These are phyloP conservation scores for Tenthredo scrophulariae DNA, from an alignment of 2,888 invertebrate genomes.

Conservation along the genomic window DNA sequence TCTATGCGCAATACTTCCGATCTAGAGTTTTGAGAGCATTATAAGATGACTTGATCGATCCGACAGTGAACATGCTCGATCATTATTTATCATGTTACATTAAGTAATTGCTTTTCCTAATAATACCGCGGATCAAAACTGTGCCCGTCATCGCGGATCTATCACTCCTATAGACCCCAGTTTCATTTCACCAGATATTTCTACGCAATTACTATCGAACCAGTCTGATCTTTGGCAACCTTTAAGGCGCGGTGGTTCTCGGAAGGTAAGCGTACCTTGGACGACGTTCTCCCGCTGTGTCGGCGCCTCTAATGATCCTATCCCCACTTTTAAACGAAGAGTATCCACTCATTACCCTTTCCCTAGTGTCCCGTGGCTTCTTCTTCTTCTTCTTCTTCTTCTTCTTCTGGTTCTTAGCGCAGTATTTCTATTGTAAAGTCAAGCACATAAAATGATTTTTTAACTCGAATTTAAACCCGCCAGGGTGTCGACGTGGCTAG, in stretches of 20 bases:
- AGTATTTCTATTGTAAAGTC: constrained; percentile 15
- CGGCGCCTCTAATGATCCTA: constrained; percentile 49
- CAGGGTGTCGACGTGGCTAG: neutral
- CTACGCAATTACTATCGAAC: constrained; percentile 34
- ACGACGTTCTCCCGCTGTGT: constrained; percentile 49
- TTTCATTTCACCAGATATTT: constrained; percentile 28
- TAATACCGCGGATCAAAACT: constrained; percentile 7
- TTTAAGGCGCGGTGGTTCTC: constrained; percentile 27
- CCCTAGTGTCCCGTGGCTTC: constrained; percentile 28
- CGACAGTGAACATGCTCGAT: constrained; percentile 25
- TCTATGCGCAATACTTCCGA: neutral
- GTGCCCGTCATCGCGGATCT: constrained; percentile 20
- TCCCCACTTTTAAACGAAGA: constrained; percentile 37
- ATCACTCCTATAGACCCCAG: constrained; percentile 19
- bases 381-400: neutral
- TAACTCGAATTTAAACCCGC: constrained; percentile 15
- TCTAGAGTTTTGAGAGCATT: neutral
- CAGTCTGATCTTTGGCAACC: constrained; percentile 42
- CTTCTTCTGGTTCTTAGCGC: neutral
- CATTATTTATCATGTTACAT: constrained; percentile 23
- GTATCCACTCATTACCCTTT: constrained; percentile 51
- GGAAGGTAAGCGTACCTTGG: constrained; percentile 42
- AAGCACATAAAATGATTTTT: constrained; percentile 29
- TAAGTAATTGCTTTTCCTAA: constrained; percentile 42
- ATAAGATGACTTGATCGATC: neutral